Base-by-base conservation (phyloP, 2,797 vertebrate species). In the Ciconia nigra region DNA sequence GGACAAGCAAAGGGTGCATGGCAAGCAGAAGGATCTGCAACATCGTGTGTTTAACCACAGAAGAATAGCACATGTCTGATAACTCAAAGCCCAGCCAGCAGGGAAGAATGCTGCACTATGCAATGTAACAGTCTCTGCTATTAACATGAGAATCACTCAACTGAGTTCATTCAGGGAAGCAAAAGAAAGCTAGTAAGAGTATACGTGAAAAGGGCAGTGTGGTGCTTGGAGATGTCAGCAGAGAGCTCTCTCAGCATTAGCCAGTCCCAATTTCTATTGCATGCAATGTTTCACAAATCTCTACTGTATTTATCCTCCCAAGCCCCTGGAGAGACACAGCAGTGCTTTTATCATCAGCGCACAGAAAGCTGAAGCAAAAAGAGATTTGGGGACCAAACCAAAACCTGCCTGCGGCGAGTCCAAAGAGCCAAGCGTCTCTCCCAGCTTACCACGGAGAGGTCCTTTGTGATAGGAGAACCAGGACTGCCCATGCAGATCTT, bases 1-100 rank as follows among this genome's bases (percentile, higher is more conserved):
- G 31, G 31, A 19, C 7, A 1, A 13, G 47, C 20, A 3, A 11
- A 1, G 46, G 25, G 13, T 10, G 8, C 44, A 0, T 0, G 9
- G 42, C 55, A 3, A 44, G 65, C 70, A 42, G 15, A 15, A 4
- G 62, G 6, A 14, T 4, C 63, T 13, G 9, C 42, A 13, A 3
- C 65, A 13, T 5, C 0, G 1, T 1, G 16, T 11, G 26, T 57
- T 70, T 7, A 4, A 39, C 1, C n/a, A 10, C 49, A 4, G n/a
- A 11, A 39, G 28, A 17, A 7, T 4, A n/a, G 71, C 70, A 13
- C 22, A 1, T 0, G 14, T 7, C 37, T 9, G 35, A 10, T 5
- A 19, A 17, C 37, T 17, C 29, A 5, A 4, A 15, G 58, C 37
- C 67, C 63, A 28, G 61, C 13, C 71, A 15, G 67, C 24, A 1